Evolutionary conservation across 2,888 invertebrate species (phyloP).

Genomic region (Caenorhabditis sp.): DNA sequence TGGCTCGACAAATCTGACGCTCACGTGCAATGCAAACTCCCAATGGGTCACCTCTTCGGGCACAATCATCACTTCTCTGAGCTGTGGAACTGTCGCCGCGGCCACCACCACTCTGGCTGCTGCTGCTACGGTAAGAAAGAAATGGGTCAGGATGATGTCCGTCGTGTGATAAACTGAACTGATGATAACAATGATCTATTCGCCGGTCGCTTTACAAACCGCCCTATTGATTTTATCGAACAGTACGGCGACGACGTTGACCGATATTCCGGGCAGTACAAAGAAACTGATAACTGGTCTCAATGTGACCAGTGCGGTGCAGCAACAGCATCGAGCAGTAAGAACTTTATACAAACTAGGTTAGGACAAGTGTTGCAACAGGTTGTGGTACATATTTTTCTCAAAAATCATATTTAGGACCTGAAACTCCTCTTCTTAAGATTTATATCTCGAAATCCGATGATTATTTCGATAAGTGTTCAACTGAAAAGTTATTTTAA

Average conservation of each 20-base stretch:
- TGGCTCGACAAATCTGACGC: conserved; percentile 54
- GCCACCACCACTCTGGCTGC: conserved; percentile 34
- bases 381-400: too few relatives aligned
- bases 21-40: conserved; percentile 58
- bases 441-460: too few relatives aligned
- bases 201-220: conserved; percentile 38
- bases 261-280: conserved; percentile 22
- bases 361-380: not conserved
- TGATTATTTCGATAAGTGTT: too few relatives aligned
- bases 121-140: conserved; percentile 16
- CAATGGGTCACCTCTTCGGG: conserved; percentile 59
- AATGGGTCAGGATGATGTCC: too few relatives aligned
- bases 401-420: too few relatives aligned
- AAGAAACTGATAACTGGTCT: conserved; percentile 26
- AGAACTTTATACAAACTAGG: conserved; percentile 1
- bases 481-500: too few relatives aligned
- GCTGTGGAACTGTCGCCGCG: conserved; percentile 39
- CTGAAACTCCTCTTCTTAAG: too few relatives aligned
- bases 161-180: not conserved
- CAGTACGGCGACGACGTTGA: conserved; percentile 11
- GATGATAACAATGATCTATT: not conserved
- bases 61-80: conserved; percentile 36
- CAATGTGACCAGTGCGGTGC: too few relatives aligned
- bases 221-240: conserved; percentile 50
- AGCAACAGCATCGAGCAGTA: too few relatives aligned